Base-by-base conservation (phyloP, 2,888 invertebrate genomes). In the Arrhopalites spinosus region DNA sequence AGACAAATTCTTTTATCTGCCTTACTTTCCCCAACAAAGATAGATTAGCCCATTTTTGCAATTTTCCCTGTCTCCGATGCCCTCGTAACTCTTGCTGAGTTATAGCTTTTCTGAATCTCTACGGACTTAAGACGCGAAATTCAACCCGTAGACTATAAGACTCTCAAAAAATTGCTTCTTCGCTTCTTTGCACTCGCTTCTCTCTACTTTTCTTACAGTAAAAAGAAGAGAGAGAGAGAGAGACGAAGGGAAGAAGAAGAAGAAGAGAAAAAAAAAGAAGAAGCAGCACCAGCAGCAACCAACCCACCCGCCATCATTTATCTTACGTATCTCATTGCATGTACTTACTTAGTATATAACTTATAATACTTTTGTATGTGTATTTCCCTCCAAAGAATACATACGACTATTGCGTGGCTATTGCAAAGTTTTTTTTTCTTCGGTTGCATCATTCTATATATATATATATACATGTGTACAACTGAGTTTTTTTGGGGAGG, bases 1-100 rank as follows among this genome's bases (percentile, higher is more conserved):
- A 83, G 83, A 83, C 83, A 83, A 83, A 83, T 83, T 83, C 83
- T 83, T 83, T 83, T 83, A 83, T 83, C 83, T 83, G 82, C 83
- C 81, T 82, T 82, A 82, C 82, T 83, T 83, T 82, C 88, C 88
- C 89, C 90, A 90, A 90, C 90, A 90, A 90, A 92, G 92, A 92
- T 92, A 92, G 92, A 92, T 92, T 91, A 91, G 91, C 90, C 84
- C 92, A 92, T 92, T 92, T 92, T 92, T 92, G 92, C 92, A 92
- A 92, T 82, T 92, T 92, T 92, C 92, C 91, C 92, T 92, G 92
- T 92, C 92, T 92, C 92, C 92, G 91, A 91, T 91, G 90, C 89
- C 90, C 90, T 90, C 91, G 91, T 92, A 92, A 92, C 92, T 91
- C 90, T 88, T 88, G 87, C 91, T 92, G 92, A 92, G 91, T 91